These are phyloP conservation scores for Xiphorhynchus erythropygius DNA, from an alignment of 2,797 vertebrate species.

Conservation along the genomic window DNA sequence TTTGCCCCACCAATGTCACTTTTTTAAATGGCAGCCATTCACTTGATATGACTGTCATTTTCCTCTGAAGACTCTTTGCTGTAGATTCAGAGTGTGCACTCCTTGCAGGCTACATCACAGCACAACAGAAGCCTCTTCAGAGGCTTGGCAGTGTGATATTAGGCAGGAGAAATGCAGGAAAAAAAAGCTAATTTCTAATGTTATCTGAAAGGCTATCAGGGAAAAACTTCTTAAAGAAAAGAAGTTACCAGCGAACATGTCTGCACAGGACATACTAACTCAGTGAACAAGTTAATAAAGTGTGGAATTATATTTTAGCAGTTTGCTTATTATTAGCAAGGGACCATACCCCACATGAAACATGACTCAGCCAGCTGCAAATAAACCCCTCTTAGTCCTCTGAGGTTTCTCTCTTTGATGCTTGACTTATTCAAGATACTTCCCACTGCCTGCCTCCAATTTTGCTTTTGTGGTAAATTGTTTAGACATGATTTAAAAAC, in stretches of 20 bases:
- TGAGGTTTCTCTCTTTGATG: conserved; percentile 67
- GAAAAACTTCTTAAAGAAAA: conserved; percentile 26
- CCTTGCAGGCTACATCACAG: neutral
- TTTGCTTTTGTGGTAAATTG: conserved; percentile 53
- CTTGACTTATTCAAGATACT: conserved; percentile 54
- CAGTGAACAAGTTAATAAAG: conserved; percentile 49
- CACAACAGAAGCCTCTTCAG: neutral
- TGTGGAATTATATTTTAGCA: conserved; percentile 55
- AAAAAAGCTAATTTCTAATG: neutral
- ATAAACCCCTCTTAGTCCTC: conserved; percentile 55
- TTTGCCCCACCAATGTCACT: accelerated
- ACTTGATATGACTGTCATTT: neutral
- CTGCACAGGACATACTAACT: neutral
- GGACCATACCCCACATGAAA: conserved; percentile 58
- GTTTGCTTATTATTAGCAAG: conserved; percentile 63
- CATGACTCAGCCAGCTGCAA: conserved; percentile 67
- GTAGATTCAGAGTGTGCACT: neutral
- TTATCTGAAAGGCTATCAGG: conserved; percentile 42
- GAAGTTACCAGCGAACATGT: neutral
- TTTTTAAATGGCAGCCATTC: neutral
- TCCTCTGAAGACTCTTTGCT: neutral
- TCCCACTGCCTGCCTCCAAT: conserved; percentile 55
- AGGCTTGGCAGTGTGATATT: neutral
- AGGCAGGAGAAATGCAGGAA: neutral
- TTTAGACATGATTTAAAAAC: conserved; percentile 71